Evolutionary conservation across 2,888 invertebrate species (phyloP).

Genomic region (Anorthoa munda): DNA sequence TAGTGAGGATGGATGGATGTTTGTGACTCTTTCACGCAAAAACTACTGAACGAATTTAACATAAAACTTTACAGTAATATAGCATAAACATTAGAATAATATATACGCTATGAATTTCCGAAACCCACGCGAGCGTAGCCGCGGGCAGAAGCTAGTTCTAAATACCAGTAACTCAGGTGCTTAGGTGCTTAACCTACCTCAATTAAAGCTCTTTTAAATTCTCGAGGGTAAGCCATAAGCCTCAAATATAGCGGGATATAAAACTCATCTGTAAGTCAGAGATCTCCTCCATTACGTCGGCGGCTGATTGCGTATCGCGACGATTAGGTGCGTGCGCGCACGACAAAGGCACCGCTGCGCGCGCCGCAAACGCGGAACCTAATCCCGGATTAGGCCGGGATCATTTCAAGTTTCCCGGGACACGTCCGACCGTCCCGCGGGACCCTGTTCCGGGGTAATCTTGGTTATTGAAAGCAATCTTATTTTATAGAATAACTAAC

Average conservation of each 20-base stretch:
- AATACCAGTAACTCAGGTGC: neutral
- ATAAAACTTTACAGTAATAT: too few species aligned
- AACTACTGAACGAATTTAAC: too few species aligned
- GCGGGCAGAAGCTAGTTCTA: neutral
- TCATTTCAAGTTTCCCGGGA: conserved; percentile 70
- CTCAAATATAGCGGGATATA: conserved; percentile 59
- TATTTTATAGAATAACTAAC: conserved; percentile 52
- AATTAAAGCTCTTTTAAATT: conserved; percentile 24
- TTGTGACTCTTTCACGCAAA: too few species aligned
- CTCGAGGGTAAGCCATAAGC: conserved; percentile 23
- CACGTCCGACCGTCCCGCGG: conserved; percentile 70
- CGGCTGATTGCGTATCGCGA: conserved; percentile 83
- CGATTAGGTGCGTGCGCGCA: conserved; percentile 83
- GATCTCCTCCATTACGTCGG: conserved; percentile 73
- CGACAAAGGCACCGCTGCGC: conserved; percentile 75
- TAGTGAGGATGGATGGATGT: too few species aligned
- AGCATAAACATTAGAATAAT: too few species aligned
- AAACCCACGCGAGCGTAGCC: too few species aligned
- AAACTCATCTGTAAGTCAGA: conserved; percentile 58
- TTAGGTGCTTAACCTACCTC: conserved; percentile 9
- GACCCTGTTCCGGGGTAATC: conserved; percentile 71
- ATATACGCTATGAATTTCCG: too few species aligned
- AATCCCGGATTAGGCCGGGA: conserved; percentile 73
- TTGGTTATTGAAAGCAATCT: conserved; percentile 65
- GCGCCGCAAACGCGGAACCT: conserved; percentile 77